phyloP scores from a whole-genome alignment of 2,888 invertebrate genomes.

The Chrysotoxum bicinctum region DNA sequence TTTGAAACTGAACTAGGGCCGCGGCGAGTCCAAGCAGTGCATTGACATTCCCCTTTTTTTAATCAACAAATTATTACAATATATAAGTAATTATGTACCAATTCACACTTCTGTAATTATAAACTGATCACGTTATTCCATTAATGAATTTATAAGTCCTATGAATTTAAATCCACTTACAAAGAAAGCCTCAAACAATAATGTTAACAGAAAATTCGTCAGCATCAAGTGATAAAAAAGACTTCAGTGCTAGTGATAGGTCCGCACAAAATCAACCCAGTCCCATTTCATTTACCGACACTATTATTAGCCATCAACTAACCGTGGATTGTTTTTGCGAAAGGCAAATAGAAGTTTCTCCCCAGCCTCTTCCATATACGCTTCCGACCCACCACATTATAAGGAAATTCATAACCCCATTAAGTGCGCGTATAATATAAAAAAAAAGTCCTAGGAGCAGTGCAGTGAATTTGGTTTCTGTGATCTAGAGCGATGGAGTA shows the following conservation, averaged over 20 bases:
- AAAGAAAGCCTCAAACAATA: slow-evolving; percentile 34
- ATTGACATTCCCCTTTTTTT: too few species aligned
- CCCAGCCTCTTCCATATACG: not conserved
- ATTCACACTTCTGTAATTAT: too few species aligned
- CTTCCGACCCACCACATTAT: not conserved
- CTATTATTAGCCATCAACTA: slow-evolving; percentile 77
- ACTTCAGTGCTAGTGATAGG: slow-evolving; percentile 35
- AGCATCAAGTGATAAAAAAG: slow-evolving; percentile 48
- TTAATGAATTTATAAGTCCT: too few species aligned
- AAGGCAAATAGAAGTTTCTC: slow-evolving; percentile 27
- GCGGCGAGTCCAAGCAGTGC: too few species aligned
- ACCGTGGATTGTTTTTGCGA: slow-evolving; percentile 78
- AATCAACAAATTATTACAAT: too few species aligned
- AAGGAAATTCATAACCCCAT: not conserved
- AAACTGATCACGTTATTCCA: too few species aligned
- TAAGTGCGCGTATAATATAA: too few species aligned
- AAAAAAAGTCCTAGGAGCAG: too few species aligned
- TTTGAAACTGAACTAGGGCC: too few species aligned
- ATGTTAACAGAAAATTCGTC: slow-evolving; percentile 58
- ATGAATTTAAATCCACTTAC: too few species aligned
- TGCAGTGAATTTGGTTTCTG: slow-evolving; percentile 63
- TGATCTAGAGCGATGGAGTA: slow-evolving; percentile 71
- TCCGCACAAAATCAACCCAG: slow-evolving; percentile 21
- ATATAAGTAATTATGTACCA: too few species aligned
- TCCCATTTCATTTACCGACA: slow-evolving; percentile 62